Base-by-base conservation (phyloP, 1,140 invertebrate genomes). In the Drosophila teissieri region DNA sequence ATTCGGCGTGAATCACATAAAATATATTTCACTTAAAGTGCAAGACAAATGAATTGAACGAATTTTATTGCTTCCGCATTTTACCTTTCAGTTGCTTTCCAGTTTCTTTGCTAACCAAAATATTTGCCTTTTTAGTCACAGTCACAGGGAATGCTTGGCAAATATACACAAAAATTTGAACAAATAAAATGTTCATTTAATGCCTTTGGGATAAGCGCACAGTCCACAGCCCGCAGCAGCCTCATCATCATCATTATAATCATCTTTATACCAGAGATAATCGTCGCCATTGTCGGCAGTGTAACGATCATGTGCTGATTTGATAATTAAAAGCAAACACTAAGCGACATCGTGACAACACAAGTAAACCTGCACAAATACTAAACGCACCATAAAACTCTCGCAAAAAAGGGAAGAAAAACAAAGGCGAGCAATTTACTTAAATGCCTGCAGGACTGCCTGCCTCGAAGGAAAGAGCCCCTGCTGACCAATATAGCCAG, bases 261-360 rank as follows among this genome's bases (percentile, higher is more conserved):
- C 46, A 51, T 57, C 73, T 37, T 56, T 48, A 42, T 40, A 45
- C 44, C 46, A 44, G 49, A 61, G 72, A 76, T 80, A 63, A 80
- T 75, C 73, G 65, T 49, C 61, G 46, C 67, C 69, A 75, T 81
- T 86, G 80, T 75, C 75, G 58, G 65, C 62, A 54, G 40, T 61
- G 56, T 78, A 89, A 88, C 78, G 84, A 88, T 88, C 84, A 80
- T 88, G 73, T 84, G 84, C 82, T 84, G 84, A 88, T 88, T 88
- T 88, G 73, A 80, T 88, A 88, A 88, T 88, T 89, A 88, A 88
- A 88, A 88, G 76, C 75, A 88, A 88, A 88, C 84, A 88, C 77
- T 64, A 69, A 74, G 76, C 69, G 68, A 72, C 69, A 80, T 17
- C 36, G 57, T 31, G 80, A 74, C 68, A 74, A 69, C 80, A 76